Evolutionary conservation across 2,113 vertebrate species (phyloP), one percentile per base, ranked within the genome.

Genomic region (Pogona vitticeps): DNA sequence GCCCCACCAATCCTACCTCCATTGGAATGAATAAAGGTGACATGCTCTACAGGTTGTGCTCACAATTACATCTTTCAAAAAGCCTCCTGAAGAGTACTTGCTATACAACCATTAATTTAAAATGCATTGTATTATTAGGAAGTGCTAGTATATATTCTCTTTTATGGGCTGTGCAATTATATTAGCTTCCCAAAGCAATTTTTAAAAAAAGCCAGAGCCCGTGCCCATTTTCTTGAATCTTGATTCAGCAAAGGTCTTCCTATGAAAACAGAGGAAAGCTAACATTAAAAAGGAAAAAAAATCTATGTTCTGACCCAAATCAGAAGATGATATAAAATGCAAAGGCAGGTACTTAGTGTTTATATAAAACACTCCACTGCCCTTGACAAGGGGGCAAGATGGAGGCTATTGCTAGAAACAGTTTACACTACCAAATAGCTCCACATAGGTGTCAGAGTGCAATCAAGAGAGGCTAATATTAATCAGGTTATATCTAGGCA

Each of bases 61-160:
- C 61, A n/a, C 52, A 20, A n/a, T 13, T 18, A 18, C n/a, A 38
- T 23, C 10, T 5, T 61, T 61, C 18, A 42, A 23, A 80, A 42
- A 59, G 12, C 17, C 5, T 31, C 58, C 26, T 72, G 40, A 75
- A 70, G 65, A n/a, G 3, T n/a, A 36, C 21, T 61, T 87, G 20
- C 33, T 88, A 12, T 13, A 0, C 6, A 80, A 72, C 70, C 40
- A 68, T 85, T 90, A n/a, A 82, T 28, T n/a, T 3, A 90, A 86
- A 83, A 80, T 46, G 76, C 76, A 80, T n/a, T 92, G 3, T 20
- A 81, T 26, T 33, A 52, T 72, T 63, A 1, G 85, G 81, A 92
- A 92, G 83, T 59, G 90, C 84, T 68, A 86, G 46, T 56, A 83
- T 36, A 82, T n/a, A 76, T 88, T 86, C 70, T 84, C 1, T 52